Percentiles rank a stretch among this genome's conserved stretches.
These are phyloP conservation scores for Ferdinandea cuprea DNA, from an alignment of 2,888 invertebrate genomes.

Conservation along the genomic window DNA sequence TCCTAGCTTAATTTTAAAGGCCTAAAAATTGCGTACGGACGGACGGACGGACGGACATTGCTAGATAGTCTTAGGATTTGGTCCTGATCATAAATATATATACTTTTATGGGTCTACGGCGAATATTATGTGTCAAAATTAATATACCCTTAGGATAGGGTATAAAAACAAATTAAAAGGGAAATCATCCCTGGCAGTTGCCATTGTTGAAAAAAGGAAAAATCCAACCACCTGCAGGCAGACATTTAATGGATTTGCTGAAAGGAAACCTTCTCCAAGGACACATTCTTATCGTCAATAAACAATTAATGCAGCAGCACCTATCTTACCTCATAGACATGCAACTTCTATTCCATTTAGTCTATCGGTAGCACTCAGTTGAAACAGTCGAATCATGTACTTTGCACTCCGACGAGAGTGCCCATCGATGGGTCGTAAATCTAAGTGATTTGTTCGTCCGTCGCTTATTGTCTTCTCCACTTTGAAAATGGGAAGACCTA, in stretches of 20 bases:
- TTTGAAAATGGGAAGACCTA: conserved; percentile 21
- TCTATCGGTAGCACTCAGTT: conserved; percentile 15
- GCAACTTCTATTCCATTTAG: neutral
- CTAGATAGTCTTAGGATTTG: too few species aligned
- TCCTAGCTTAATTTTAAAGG: too few species aligned
- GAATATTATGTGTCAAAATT: too few species aligned
- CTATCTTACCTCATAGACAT: neutral
- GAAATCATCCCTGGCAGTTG: neutral
- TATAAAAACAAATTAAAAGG: neutral
- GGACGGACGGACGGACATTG: too few species aligned
- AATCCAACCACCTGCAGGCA: neutral
- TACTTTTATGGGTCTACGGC: too few species aligned
- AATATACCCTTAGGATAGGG: too few species aligned
- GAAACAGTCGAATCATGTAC: conserved; percentile 21
- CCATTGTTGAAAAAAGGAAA: too few species aligned
- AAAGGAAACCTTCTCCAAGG: conserved; percentile 4
- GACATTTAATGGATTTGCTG: neutral
- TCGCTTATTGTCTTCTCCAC: conserved; percentile 60
- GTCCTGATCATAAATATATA: too few species aligned
- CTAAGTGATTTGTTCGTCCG: conserved; percentile 68
- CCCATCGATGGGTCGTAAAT: conserved; percentile 58
- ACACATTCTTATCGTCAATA: neutral
- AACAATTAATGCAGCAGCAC: conserved; percentile 14
- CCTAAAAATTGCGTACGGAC: too few species aligned
- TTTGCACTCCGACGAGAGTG: conserved; percentile 6